Base-by-base conservation (phyloP, 2,888 invertebrate species). In the Papilio demoleus region DNA sequence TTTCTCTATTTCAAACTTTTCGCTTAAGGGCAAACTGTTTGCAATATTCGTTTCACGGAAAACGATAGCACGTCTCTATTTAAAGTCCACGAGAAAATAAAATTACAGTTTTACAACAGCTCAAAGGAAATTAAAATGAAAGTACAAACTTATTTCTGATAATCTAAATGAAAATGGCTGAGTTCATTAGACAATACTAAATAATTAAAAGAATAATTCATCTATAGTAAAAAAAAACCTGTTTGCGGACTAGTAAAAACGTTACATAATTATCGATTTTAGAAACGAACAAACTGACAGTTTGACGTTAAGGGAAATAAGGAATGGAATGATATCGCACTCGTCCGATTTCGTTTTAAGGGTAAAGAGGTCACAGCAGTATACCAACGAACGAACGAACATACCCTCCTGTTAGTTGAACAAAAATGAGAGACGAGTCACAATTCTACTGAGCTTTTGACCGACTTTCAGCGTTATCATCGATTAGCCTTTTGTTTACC, bases 401-500 rank as follows among this genome's bases (percentile, higher is more conserved):
- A 12, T 47, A 47, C 47, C 11, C 47, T 47, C 12, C 17, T 9
- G 9, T 45, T 45, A 45, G 22, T 4, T 4, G 47, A 8, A n/a
- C 11, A 11, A 47, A 47, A 47, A 22, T 47, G 17, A 24, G 50
- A 14, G 14, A 14, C 27, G 14, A 14, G 27, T 11, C 27, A 53
- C 27, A 53, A 6, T 53, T 27, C 8, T 31, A 17, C 31, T 56
- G 31, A 2, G 2, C 31, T 56, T 17, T 9, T 56, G 53, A 56
- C 53, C 53, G 31, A 56, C n/a, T 56, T 56, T n/a, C 11, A 56
- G 31, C 31, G 38, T 27, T 50, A 22, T 47, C 22, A 31, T 31
- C 53, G 27, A 31, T 31, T 56, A 56, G 31, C 4, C 53, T 27
- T 2, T 53, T 45, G 19, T 45, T 53, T 31, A 8, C 6, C 27